Evolutionary conservation across 2,113 vertebrate genomes (phyloP).

Genomic region (Isurus oxyrinchus): DNA sequence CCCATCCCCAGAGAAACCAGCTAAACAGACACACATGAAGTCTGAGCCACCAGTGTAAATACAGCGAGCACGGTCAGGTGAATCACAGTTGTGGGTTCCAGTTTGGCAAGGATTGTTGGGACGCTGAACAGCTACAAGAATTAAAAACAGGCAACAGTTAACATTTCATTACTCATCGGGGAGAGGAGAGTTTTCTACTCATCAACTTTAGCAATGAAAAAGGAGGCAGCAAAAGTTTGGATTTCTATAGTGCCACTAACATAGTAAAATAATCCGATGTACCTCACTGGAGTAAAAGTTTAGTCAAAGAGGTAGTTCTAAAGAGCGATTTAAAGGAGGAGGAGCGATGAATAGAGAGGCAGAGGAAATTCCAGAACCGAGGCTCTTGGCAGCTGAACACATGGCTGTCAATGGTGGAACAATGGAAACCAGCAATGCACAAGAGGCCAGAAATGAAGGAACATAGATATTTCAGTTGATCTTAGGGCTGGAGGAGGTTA

Average conservation of each 20-base stretch:
- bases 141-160: background rate
- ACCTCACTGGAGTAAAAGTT: background rate
- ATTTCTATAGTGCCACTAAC: background rate
- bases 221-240: background rate
- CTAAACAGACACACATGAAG: constrained; percentile 72
- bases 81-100: constrained; percentile 73
- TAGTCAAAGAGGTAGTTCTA: background rate
- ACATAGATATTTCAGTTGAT: too few species aligned
- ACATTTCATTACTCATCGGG: background rate
- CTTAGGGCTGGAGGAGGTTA: background rate
- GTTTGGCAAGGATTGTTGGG: constrained; percentile 63
- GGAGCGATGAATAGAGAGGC: background rate
- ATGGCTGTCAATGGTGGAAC: background rate
- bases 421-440: background rate
- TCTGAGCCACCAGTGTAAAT: constrained; percentile 65
- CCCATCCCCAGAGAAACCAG: constrained; percentile 76
- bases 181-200: background rate
- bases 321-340: background rate
- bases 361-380: background rate
- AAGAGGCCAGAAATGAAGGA: background rate
- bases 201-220: background rate
- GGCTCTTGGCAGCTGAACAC: background rate
- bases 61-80: constrained; percentile 74
- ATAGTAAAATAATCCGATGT: background rate
- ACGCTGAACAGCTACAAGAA: constrained; percentile 52